Conservation (phyloP, 64 coral and sea anemone genomes). For the Actinia tenebrosa region DNA sequence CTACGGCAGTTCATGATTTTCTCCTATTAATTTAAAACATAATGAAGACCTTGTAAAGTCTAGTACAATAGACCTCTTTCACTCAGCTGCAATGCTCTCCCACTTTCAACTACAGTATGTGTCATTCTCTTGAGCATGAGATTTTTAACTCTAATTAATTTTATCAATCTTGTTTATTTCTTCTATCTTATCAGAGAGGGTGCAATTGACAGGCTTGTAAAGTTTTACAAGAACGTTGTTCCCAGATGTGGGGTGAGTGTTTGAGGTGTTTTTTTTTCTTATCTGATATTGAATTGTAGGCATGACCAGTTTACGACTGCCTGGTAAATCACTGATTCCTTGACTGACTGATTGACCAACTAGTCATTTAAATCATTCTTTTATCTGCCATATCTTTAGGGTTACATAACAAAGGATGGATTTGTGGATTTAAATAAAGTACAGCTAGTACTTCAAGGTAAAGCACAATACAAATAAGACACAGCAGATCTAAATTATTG, state of each 20-base stretch:
- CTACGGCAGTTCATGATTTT: too few species aligned
- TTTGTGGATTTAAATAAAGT: conserved; percentile 89
- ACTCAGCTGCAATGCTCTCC: too few species aligned
- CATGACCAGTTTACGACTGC: too few species aligned
- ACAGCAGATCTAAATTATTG: background rate
- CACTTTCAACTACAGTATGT: too few species aligned
- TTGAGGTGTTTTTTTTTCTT: background rate
- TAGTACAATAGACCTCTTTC: too few species aligned
- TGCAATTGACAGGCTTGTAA: conserved; percentile 93
- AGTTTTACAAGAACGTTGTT: conserved; percentile 87
- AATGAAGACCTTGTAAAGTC: too few species aligned
- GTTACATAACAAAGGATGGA: conserved; percentile 94
- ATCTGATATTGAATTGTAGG: background rate
- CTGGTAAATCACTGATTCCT: too few species aligned
- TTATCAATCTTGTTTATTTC: background rate
- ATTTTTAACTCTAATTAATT: too few species aligned
- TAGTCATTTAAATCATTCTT: too few species aligned
- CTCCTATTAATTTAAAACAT: too few species aligned
- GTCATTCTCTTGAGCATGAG: too few species aligned
- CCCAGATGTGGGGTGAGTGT: conserved; percentile 63
- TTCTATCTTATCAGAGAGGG: conserved; percentile 67
- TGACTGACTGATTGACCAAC: too few species aligned
- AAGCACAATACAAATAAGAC: background rate
- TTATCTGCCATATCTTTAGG: conserved; percentile 19
- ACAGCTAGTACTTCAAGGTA: conserved; percentile 79